Base-by-base conservation (phyloP, 2,797 vertebrate species). In the Acanthopagrus latus region DNA sequence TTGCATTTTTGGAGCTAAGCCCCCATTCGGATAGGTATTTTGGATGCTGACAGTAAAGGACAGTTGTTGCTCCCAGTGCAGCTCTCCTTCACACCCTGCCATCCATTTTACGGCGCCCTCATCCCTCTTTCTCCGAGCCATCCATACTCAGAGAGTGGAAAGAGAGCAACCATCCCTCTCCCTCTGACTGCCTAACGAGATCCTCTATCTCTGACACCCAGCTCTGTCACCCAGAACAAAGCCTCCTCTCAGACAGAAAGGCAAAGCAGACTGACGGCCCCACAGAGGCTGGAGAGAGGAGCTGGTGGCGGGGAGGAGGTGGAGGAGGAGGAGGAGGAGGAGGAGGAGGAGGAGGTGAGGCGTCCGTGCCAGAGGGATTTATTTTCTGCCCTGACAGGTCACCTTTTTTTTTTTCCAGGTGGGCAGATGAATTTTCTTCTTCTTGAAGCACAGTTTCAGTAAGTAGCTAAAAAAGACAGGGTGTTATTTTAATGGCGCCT, bases 181-280 rank as follows among this genome's bases (percentile, higher is more conserved):
- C 51, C 83, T 76, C 71, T 74, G 81, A 86, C 85, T 86, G 81
- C 83, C 85, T 93, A 92, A 93, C 74, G 64, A 91, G 88, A 89
- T 93, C 62, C 86, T 87, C 85, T 86, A 91, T 91, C 89, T 90
- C 88, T 89, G 89, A 91, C 90, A 91, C 76, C 72, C 76, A 80
- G 90, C 90, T 90, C 89, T 91, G 90, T 92, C 92, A 90, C 74
- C 87, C 89, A 88, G 89, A 92, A 93, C 90, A 93, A 93, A 94
- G 89, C 86, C 84, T 88, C 60, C 58, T 68, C 86, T 89, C 86
- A 86, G 90, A 87, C 89, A 91, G 89, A 84, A 52, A 89, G 81
- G 78, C 78, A 27, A 27, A 68, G 86, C 88, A 80, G 86, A 78
- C 88, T 76, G 88, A 86, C 77, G 60, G 87, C 87, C 88, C 87